Conservation (phyloP, 2,888 invertebrate species). For the Ormyrus nitidulus region DNA sequence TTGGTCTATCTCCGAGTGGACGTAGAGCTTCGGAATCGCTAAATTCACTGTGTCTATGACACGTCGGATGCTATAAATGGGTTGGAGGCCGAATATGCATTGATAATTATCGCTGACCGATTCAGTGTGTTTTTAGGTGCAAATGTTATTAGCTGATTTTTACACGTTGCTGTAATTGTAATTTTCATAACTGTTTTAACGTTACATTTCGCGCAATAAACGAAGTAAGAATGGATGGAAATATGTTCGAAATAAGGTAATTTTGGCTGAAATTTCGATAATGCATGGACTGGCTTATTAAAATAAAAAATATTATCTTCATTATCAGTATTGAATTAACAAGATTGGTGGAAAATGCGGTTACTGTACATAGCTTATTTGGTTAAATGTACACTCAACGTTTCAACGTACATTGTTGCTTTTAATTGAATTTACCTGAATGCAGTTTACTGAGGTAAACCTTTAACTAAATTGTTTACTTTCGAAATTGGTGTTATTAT, state of each 20-base stretch:
- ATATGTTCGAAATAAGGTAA: too few species aligned
- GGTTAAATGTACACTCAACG: constrained; percentile 16
- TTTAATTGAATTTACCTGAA: constrained; percentile 30
- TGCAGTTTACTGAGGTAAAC: not conserved
- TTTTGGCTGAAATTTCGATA: too few species aligned
- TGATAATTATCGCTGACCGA: too few species aligned
- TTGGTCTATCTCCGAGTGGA: not conserved
- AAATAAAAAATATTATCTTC: not conserved
- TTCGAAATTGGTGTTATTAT: constrained; percentile 13
- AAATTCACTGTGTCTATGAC: not conserved
- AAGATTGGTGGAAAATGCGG: constrained; percentile 24
- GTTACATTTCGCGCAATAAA: too few species aligned
- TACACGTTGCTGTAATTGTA: too few species aligned
- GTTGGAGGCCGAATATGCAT: too few species aligned
- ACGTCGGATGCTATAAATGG: too few species aligned
- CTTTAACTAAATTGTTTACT: constrained; percentile 17
- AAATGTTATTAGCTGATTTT: too few species aligned
- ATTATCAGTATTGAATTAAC: constrained; percentile 19
- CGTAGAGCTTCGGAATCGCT: not conserved
- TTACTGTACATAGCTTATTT: constrained; percentile 1
- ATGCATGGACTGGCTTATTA: too few species aligned
- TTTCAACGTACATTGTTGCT: constrained; percentile 2
- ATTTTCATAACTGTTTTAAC: too few species aligned
- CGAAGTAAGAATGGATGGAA: too few species aligned
- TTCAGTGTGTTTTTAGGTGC: too few species aligned